phyloP scores from a whole-genome alignment of 2,113 vertebrate species.

The Telmatochromis sp. region DNA sequence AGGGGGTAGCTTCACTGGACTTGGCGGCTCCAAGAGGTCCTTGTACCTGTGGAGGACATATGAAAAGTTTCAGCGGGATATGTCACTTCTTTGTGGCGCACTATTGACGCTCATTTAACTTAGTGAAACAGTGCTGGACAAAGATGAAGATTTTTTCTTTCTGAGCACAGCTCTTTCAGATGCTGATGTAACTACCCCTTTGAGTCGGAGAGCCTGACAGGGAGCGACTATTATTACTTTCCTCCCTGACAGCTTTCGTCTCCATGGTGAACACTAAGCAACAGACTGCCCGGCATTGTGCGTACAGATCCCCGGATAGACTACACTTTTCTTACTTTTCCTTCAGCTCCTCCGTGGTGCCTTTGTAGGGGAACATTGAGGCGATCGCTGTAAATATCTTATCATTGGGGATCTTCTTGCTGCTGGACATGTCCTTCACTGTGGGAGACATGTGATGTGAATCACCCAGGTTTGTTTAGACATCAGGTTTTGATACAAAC shows the following conservation, averaged over 20 bases:
- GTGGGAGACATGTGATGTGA: not conserved
- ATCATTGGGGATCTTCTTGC: slow-evolving; percentile 87
- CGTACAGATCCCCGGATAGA: not conserved
- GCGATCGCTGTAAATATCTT: slow-evolving; percentile 98
- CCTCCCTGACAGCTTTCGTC: slow-evolving; percentile 38
- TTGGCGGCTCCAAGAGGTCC: slow-evolving; percentile 85
- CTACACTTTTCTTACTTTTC: slow-evolving; percentile 80
- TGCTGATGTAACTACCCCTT: slow-evolving; percentile 30
- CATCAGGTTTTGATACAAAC: not conserved
- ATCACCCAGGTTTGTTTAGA: not conserved
- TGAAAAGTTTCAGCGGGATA: not conserved
- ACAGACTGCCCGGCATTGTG: slow-evolving; percentile 29
- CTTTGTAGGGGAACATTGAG: slow-evolving; percentile 96
- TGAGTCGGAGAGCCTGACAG: slow-evolving; percentile 22
- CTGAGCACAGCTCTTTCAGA: slow-evolving; percentile 33
- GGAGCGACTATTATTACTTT: slow-evolving; percentile 47
- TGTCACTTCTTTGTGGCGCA: not conserved
- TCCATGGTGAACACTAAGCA: slow-evolving; percentile 63
- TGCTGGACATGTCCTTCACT: slow-evolving; percentile 79
- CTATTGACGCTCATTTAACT: not conserved
- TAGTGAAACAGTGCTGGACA: not conserved
- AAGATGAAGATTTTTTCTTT: not conserved
- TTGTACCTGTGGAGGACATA: slow-evolving; percentile 77
- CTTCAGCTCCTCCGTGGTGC: slow-evolving; percentile 92
- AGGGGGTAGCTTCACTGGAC: slow-evolving; percentile 83